Conservation (phyloP, 2,888 invertebrate species). For the Dryomyza anilis region DNA sequence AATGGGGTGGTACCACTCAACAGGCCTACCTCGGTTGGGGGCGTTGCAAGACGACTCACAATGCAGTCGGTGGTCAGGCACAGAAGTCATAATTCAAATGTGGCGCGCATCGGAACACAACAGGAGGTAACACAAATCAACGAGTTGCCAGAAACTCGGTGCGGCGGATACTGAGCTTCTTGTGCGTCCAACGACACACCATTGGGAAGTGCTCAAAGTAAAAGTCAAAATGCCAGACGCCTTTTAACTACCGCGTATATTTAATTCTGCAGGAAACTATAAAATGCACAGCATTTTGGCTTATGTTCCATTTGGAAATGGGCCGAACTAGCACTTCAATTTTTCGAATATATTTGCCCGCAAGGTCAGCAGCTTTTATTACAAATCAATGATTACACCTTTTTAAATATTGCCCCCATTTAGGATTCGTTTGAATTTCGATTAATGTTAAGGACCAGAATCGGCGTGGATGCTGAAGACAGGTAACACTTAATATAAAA, state of each 20-base stretch:
- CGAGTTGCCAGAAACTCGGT: background rate
- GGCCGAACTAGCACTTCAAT: constrained; percentile 29
- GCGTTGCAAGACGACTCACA: background rate
- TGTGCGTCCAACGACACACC: background rate
- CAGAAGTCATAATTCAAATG: constrained; percentile 25
- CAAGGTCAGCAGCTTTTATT: constrained; percentile 32
- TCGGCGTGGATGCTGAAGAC: no score
- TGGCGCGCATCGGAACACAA: background rate
- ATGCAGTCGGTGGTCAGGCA: constrained; percentile 22
- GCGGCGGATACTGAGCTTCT: background rate
- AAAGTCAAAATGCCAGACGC: background rate
- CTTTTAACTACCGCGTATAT: background rate
- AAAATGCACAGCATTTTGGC: constrained; percentile 4
- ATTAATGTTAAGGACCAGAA: background rate
- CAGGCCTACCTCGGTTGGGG: constrained; percentile 10
- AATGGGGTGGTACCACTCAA: constrained; percentile 23
- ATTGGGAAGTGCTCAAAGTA: background rate
- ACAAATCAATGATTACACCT: constrained; percentile 33
- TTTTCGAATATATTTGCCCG: constrained; percentile 29
- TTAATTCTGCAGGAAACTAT: no score
- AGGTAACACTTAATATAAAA: no score
- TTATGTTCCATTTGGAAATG: background rate
- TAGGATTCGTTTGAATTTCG: background rate
- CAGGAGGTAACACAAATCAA: constrained; percentile 11
- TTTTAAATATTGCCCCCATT: constrained; percentile 17